Base-by-base conservation (phyloP, 2,113 vertebrate genomes). In the Lampris megalopsis region DNA sequence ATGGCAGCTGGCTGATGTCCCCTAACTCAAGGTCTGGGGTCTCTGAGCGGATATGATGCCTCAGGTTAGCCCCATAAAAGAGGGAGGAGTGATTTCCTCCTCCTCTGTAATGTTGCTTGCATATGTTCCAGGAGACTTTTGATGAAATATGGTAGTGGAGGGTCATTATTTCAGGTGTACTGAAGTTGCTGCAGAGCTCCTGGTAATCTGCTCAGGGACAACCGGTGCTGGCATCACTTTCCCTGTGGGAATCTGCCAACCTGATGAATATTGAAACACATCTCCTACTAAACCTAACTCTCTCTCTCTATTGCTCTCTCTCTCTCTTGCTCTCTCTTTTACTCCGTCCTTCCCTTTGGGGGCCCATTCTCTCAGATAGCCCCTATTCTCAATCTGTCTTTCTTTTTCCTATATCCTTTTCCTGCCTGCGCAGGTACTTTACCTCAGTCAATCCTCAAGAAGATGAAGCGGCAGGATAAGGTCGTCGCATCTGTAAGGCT, bases 381-480 rank as follows among this genome's bases (percentile, higher is more conserved):
- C 10, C 42, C 65, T 85, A 74, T 83, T 88, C 77, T 82, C 71
- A 58, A 40, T 81, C 74, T 72, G 6, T 37, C 65, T 36, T 40
- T 48, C 64, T 56, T 7, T 38, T 13, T 42, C 11, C n/a, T 41
- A 4, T 41, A 37, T 5, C 43, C 50, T 66, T 45, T 63, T 53
- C 7, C 70, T 63, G 56, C 45, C 4, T 2, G 11, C 48, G 63
- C 63, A 75, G 59, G 24, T 75, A 74, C 80, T 87, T 86, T 78
- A 89, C 79, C 62, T 60, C 83, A 70, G 87, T 89, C 84, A 80
- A 81, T 91, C 79, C 69, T 53, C 11, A 56, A 59, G 75, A 82
- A 92, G 93, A 92, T 91, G 86, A 88, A 92, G 75, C 41, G 71
- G 82, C 77, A 79, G 79, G 88, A 92, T 92, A 91, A 92, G 92